A percentile compares a stretch with the other conserved stretches of the same genome.
Conservation (phyloP, 2,797 vertebrate species). For the Crocidura indochinensis region DNA sequence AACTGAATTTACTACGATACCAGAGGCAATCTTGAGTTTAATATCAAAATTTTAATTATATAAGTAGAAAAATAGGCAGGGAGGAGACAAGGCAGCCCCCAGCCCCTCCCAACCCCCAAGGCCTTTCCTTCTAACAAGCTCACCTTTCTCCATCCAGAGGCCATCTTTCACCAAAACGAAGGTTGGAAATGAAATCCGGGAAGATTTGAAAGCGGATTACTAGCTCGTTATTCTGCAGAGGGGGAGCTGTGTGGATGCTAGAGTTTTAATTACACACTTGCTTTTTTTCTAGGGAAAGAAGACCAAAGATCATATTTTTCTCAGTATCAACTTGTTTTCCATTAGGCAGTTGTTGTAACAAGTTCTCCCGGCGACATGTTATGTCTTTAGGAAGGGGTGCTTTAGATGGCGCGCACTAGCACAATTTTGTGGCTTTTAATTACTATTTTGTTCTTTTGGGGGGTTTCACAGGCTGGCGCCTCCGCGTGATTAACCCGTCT, state of each 20-base stretch:
- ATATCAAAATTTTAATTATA: neutral
- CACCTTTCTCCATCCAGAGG: neutral
- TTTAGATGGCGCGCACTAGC: slow-evolving; percentile 87
- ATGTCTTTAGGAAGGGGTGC: slow-evolving; percentile 87
- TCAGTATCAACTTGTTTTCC: slow-evolving; percentile 85
- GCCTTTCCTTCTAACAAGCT: slow-evolving; percentile 10
- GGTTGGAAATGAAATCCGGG: slow-evolving; percentile 69
- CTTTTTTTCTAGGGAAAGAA: slow-evolving; percentile 70
- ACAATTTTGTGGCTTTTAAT: slow-evolving; percentile 91
- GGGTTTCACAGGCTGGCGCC: slow-evolving; percentile 91
- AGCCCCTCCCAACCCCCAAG: neutral
- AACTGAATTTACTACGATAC: slow-evolving; percentile 50
- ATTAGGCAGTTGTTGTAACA: slow-evolving; percentile 87
- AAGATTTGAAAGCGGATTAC: slow-evolving; percentile 69
- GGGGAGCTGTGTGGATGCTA: slow-evolving; percentile 59
- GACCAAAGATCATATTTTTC: slow-evolving; percentile 80
- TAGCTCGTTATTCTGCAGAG: slow-evolving; percentile 59
- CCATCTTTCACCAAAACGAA: slow-evolving; percentile 56
- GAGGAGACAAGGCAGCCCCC: neutral
- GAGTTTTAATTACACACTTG: slow-evolving; percentile 81
- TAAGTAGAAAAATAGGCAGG: neutral
- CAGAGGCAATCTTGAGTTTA: slow-evolving; percentile 31
- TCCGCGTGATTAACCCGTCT: slow-evolving; percentile 84
- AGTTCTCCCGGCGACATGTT: slow-evolving; percentile 87
- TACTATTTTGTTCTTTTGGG: slow-evolving; percentile 91